Base-by-base conservation (phyloP, 2,113 vertebrate species). In the Muntiacus muntjak region DNA sequence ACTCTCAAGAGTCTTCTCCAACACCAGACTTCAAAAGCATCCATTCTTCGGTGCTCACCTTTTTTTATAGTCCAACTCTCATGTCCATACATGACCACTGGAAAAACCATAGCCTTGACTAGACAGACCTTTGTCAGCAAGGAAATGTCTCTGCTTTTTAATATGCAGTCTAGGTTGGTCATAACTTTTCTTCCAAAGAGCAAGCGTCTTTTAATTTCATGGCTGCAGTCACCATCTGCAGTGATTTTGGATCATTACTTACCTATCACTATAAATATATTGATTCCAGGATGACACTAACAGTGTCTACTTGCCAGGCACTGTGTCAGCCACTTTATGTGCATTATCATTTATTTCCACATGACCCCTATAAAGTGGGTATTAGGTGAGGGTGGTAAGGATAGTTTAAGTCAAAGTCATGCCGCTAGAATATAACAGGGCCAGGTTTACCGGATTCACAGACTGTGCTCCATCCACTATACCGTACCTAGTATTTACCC, bases 351-450 rank as follows among this genome's bases (percentile, higher is more conserved):
- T 89, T 36, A 88, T 23, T 83, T 50, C 83, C 4, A 54, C 2
- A 15, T 5, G 36, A 26, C 58, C 86, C 30, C 23, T 87, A 9
- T 28, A 58, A 52, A 90, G 17, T 79, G 50, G 33, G 25, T 84
- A 74, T 90, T 96, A 60, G 54, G 54, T 23, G 85, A 40, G 30
- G 25, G 0, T 36, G 21, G 14, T 52, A 50, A 74, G 81, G 40
- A 79, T 81, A 62, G 92, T 91, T 84, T 93, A 94, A 95, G 28
- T 89, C 62, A 87, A 94, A 92, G 30, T 71, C 64, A 71, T 25
- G 55, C 45, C 79, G 36, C 6, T 47, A 71, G 55, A 92, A 94
- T 90, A 79, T 28, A 45, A 7, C 43, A 91, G 33, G 45, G 16
- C 50, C 52, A 21, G 50, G 21, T 58, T 50, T 96, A 33, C 28